These are phyloP conservation scores for Tigriopus californicus DNA, from an alignment of 2,888 invertebrate species.

Conservation along the genomic window DNA sequence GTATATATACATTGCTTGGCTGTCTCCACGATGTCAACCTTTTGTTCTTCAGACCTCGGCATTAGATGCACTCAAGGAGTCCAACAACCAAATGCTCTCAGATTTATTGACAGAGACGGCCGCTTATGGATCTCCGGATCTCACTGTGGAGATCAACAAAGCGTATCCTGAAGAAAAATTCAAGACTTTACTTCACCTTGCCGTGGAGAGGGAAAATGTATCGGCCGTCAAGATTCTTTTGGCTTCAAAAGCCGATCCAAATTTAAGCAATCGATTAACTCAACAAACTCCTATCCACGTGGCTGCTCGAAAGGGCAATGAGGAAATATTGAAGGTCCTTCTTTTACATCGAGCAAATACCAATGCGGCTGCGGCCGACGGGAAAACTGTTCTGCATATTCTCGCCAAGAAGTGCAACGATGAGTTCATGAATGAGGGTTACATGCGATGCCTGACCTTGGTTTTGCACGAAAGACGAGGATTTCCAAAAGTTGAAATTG, in stretches of 20 bases:
- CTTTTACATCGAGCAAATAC: background rate
- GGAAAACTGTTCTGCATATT: constrained; percentile 7
- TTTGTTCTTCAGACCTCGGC: too few relatives aligned
- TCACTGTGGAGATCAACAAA: background rate
- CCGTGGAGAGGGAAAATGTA: background rate
- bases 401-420: background rate
- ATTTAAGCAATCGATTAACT: background rate
- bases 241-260: background rate
- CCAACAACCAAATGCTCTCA: background rate
- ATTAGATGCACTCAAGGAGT: background rate
- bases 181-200: background rate
- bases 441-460: background rate
- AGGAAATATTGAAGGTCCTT: background rate
- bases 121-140: background rate
- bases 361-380: background rate
- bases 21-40: too few relatives aligned
- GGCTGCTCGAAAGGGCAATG: background rate
- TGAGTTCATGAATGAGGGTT: background rate
- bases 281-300: background rate
- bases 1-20: too few relatives aligned
- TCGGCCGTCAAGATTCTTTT: background rate
- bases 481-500: background rate
- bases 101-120: background rate
- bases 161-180: background rate
- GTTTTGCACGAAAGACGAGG: background rate